Evolutionary conservation across 2,797 vertebrate species (phyloP), one percentile per base, ranked within the genome.

Genomic region (Brachyalestes nurse): DNA sequence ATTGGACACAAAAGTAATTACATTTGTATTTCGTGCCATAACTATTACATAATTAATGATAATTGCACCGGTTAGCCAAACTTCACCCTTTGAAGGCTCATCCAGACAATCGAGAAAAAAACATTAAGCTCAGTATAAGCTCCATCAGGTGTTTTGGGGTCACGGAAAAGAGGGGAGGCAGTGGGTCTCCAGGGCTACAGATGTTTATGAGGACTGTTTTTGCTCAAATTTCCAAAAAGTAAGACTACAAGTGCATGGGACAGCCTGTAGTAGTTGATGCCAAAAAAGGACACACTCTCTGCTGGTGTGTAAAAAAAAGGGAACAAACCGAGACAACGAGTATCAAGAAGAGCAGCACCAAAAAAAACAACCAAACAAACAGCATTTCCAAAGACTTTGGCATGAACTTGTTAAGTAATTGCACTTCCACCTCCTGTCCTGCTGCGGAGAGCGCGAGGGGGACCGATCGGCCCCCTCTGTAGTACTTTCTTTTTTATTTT

Each of bases 381-480:
- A 90, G 84, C 87, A 82, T 83, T 89, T 89, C 92, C 92, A 93
- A 94, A 95, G 92, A 93, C 90, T 84, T 83, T 80, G 53, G 23
- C 47, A 81, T 53, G 51, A 78, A 76, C 73, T 61, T 82, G 79
- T 84, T 83, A 10, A 82, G 80, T 77, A 79, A 86, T 83, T 84
- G 87, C 87, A 89, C 86, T 85, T 90, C 80, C 85, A 83, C 82
- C 74, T 53, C 75, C 83, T 82, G 65, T 60, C 75, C 75, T 81
- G 70, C 40, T 79, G 21, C 69, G 40, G 28, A 66, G 70, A 28
- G 3, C 66, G 49, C 75, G 64, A 34, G 75, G 72, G 66, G 45
- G 75, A 38, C 64, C 49, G 45, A n/a, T 57, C 55, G 13, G 23
- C 28, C 28, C 70, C 47, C 49, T 71, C 73, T 25, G 21, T 25